Conservation (phyloP, 1,140 invertebrate species). For the Laupala kohalensis region DNA sequence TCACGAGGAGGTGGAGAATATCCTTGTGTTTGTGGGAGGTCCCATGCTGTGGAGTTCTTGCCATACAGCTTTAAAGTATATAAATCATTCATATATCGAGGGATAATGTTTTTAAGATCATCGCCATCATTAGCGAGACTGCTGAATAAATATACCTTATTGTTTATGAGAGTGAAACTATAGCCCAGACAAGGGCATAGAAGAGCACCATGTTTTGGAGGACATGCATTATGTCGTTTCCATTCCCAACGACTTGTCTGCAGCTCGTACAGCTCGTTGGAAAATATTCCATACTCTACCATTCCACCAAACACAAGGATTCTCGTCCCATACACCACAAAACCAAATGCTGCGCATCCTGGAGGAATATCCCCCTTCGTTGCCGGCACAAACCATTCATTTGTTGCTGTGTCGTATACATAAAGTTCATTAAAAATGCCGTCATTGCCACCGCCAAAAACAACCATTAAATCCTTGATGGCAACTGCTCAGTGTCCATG, state of each 20-base stretch:
- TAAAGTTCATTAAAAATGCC: slow-evolving; percentile 99
- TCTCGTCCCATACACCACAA: slow-evolving; percentile 91
- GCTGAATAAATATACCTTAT: slow-evolving; percentile 92
- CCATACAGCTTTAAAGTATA: slow-evolving; percentile 24
- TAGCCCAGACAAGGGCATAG: slow-evolving; percentile 93
- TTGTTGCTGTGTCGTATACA: slow-evolving; percentile 96
- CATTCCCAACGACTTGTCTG: slow-evolving; percentile 97
- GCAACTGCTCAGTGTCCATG: slow-evolving; percentile 97
- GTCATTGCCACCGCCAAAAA: slow-evolving; percentile 99
- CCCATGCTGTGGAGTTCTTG: slow-evolving; percentile 19
- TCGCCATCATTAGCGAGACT: slow-evolving; percentile 95
- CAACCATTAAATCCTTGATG: slow-evolving; percentile 98
- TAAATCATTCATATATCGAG: slow-evolving; percentile 33
- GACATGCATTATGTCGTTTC: slow-evolving; percentile 80
- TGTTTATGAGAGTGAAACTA: slow-evolving; percentile 92
- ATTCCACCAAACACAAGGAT: slow-evolving; percentile 97
- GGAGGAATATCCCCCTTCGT: slow-evolving; percentile 95
- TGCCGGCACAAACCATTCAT: slow-evolving; percentile 98
- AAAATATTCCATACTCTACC: slow-evolving; percentile 99
- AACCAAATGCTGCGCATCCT: slow-evolving; percentile 96
- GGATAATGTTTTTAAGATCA: slow-evolving; percentile 95
- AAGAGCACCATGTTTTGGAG: slow-evolving; percentile 63
- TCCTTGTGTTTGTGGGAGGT: slow-evolving; percentile 14
- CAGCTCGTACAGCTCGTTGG: slow-evolving; percentile 93
- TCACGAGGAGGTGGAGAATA: slow-evolving; percentile 81